phyloP scores from a whole-genome alignment of 30 jellyfish, hydroid and myxozoan species.

The Rhopilema esculentum region DNA sequence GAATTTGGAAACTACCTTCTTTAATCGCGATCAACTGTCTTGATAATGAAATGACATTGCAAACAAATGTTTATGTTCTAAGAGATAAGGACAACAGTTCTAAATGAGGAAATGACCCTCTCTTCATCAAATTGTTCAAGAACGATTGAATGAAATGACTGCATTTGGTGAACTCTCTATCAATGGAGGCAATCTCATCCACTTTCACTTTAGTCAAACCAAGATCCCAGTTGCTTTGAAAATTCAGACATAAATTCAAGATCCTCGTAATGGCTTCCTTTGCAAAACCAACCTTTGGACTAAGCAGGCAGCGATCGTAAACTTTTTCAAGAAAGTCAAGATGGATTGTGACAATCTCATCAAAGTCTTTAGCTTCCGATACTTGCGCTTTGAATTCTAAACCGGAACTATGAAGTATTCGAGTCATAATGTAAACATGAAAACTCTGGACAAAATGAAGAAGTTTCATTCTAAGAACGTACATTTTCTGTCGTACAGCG shows the following conservation, averaged over 20 bases:
- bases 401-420: conserved; percentile 77
- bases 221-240: conserved; percentile 72
- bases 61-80: background rate
- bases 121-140: conserved; percentile 72
- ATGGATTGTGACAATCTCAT: conserved; percentile 70
- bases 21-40: too few relatives aligned
- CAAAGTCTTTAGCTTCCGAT: conserved; percentile 77
- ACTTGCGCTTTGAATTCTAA: conserved; percentile 58
- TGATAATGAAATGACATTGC: background rate
- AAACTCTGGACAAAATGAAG: conserved; percentile 85
- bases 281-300: conserved; percentile 86
- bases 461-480: conserved; percentile 75
- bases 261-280: conserved; percentile 82
- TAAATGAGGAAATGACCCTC: conserved; percentile 92
- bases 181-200: conserved; percentile 52
- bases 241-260: conserved; percentile 59
- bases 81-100: conserved; percentile 54
- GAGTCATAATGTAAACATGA: conserved; percentile 80
- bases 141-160: conserved; percentile 81
- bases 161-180: conserved; percentile 79
- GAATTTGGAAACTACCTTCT: too few relatives aligned
- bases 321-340: conserved; percentile 69
- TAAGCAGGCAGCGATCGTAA: conserved; percentile 79
- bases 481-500: conserved; percentile 46
- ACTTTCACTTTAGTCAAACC: conserved; percentile 38